A percentile compares a stretch with the other conserved stretches of the same genome.
Evolutionary conservation across 2,888 invertebrate genomes (phyloP).

Genomic region (Trilocha varians): DNA sequence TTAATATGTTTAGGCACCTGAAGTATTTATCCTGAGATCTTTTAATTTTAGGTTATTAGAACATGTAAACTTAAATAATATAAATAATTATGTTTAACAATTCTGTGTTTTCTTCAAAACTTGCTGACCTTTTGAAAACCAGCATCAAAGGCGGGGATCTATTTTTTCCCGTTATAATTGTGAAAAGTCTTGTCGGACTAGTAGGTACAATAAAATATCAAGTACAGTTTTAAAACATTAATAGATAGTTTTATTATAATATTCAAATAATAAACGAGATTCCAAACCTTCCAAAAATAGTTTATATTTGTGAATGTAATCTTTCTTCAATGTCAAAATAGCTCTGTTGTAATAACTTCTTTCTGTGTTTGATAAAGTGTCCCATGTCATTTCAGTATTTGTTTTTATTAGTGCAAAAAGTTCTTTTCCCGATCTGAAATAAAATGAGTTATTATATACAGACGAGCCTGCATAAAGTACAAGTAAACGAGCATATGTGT

Average conservation of each 20-base stretch:
- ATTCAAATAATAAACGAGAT: conserved; percentile 34
- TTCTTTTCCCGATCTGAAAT: conserved; percentile 40
- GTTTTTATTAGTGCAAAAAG: conserved; percentile 35
- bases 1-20: background rate
- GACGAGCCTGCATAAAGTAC: too few species aligned
- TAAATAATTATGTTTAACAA: background rate
- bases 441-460: too few species aligned
- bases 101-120: background rate
- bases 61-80: background rate
- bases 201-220: background rate
- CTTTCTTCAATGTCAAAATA: conserved; percentile 34
- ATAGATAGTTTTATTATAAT: conserved; percentile 31
- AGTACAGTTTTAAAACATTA: background rate
- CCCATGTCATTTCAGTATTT: conserved; percentile 22
- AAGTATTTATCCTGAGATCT: background rate
- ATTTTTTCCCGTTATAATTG: too few species aligned
- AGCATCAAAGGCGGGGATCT: background rate
- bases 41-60: conserved; percentile 1
- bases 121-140: background rate
- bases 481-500: too few species aligned
- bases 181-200: background rate
- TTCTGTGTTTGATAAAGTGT: conserved; percentile 23
- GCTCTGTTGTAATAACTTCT: conserved; percentile 37
- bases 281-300: conserved; percentile 46
- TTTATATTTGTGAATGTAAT: conserved; percentile 45